Percentiles rank a stretch among this genome's conserved stretches.
Conservation (phyloP, 2,113 vertebrate genomes). For the Eubucco bourcierii region DNA sequence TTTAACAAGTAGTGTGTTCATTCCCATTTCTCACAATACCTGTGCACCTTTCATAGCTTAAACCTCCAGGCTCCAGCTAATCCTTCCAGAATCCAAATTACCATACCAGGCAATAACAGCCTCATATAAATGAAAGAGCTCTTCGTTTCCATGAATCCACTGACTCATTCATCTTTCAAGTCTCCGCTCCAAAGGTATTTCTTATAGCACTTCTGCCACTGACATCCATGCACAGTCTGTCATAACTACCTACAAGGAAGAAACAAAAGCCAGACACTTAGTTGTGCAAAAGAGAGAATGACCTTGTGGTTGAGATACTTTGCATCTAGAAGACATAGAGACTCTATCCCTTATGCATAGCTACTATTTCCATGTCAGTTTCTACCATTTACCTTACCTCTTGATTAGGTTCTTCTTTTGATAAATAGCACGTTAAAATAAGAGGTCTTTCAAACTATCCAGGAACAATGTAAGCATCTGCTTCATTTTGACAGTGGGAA, state of each 20-base stretch:
- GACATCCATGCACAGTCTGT: background rate
- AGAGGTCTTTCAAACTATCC: background rate
- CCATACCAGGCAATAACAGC: background rate
- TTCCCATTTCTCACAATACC: background rate
- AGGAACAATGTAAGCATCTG: background rate
- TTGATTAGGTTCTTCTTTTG: background rate
- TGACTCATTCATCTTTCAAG: background rate
- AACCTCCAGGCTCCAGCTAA: background rate
- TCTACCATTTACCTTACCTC: background rate
- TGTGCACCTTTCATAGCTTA: background rate
- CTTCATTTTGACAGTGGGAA: background rate
- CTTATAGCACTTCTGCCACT: background rate
- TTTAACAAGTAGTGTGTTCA: background rate
- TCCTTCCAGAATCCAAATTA: constrained; percentile 10
- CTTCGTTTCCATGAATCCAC: background rate
- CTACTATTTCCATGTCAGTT: background rate
- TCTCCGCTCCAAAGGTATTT: rapidly evolving
- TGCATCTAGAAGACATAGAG: background rate
- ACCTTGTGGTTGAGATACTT: background rate
- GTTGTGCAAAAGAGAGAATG: background rate
- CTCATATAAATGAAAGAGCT: background rate
- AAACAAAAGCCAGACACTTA: background rate
- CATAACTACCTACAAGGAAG: background rate
- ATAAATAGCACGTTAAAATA: background rate
- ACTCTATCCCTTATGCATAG: background rate